Conservation (phyloP, 1,140 invertebrate genomes). For the Oryzaephilus surinamensis region DNA sequence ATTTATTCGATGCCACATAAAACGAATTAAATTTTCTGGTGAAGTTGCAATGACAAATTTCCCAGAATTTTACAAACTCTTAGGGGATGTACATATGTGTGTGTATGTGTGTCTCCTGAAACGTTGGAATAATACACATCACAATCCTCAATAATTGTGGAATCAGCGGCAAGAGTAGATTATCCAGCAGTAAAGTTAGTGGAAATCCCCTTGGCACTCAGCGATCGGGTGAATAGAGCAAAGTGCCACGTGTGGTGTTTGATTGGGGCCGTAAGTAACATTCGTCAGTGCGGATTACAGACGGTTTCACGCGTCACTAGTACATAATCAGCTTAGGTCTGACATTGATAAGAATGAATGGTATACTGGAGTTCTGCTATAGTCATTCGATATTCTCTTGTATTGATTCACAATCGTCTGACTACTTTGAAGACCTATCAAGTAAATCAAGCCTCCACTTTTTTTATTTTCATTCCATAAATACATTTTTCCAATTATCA, state of each 20-base stretch:
- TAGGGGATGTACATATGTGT: background rate
- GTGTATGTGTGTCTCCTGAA: too few relatives aligned
- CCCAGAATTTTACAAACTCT: slow-evolving; percentile 2
- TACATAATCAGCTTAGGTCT: slow-evolving; percentile 35
- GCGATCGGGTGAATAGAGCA: slow-evolving; percentile 9
- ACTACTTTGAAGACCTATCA: too few relatives aligned
- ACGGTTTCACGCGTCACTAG: slow-evolving; percentile 38
- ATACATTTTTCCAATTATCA: too few relatives aligned
- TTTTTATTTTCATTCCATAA: too few relatives aligned
- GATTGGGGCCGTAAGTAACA: slow-evolving; percentile 33
- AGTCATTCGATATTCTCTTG: too few relatives aligned
- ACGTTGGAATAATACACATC: slow-evolving; percentile 2
- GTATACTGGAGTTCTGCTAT: too few relatives aligned
- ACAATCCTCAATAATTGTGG: slow-evolving; percentile 14
- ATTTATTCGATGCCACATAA: too few relatives aligned
- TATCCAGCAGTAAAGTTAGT: slow-evolving; percentile 9
- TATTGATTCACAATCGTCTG: too few relatives aligned
- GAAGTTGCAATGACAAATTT: background rate
- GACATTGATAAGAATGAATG: slow-evolving; percentile 37
- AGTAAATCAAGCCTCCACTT: too few relatives aligned
- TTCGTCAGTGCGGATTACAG: slow-evolving; percentile 34
- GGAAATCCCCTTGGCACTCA: slow-evolving; percentile 18
- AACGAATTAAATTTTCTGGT: too few relatives aligned
- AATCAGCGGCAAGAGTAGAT: slow-evolving; percentile 23
- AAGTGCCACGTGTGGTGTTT: slow-evolving; percentile 29